Base-by-base conservation (phyloP, 2,888 invertebrate species). In the Cyclophora punctaria region DNA sequence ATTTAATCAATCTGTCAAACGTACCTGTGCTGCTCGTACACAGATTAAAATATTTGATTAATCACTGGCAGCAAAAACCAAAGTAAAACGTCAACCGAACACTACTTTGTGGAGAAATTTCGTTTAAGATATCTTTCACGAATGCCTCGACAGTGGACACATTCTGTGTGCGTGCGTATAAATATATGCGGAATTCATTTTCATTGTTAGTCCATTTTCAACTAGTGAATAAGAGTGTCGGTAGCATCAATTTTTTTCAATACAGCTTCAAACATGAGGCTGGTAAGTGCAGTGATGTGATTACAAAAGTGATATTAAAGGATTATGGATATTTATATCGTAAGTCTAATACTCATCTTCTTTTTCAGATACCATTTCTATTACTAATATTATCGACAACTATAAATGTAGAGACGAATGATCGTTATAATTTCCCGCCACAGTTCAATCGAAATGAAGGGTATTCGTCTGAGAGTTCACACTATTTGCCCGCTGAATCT, bases 151-250 rank as follows among this genome's bases (percentile, higher is more conserved):
- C 20, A 2, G 20, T 20, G 37, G 73, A 70, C 77, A 80, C 77
- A 62, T 64, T 52, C 53, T 69, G 60, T 68, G 81, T 64, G 85
- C 87, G 82, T 87, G 86, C 75, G 66, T 88, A 88, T 88, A 88
- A 87, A 87, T 87, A 73, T 83, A 87, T 83, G 82, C 83, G 86
- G 86, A 83, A 87, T 88, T 87, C 84, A 81, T 75, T 88, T 87
- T 88, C 87, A 87, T 84, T 87, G 83, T 75, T 78, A 88, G 85
- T 88, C 64, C 71, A 73, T 79, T 80, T 81, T 82, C 75, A 69
- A 76, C 70, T 70, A 71, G 76, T 80, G 80, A 58, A 66, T 71
- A 67, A 74, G 76, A 74, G 84, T 85, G 80, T 83, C 84, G 86
- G 81, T 72, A 67, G 55, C 70, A 62, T 53, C 51, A 34, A 67